A percentile compares a stretch with the other conserved stretches of the same genome.
Evolutionary conservation across 2,113 vertebrate genomes (phyloP).

Genomic region (Labrus mixtus): DNA sequence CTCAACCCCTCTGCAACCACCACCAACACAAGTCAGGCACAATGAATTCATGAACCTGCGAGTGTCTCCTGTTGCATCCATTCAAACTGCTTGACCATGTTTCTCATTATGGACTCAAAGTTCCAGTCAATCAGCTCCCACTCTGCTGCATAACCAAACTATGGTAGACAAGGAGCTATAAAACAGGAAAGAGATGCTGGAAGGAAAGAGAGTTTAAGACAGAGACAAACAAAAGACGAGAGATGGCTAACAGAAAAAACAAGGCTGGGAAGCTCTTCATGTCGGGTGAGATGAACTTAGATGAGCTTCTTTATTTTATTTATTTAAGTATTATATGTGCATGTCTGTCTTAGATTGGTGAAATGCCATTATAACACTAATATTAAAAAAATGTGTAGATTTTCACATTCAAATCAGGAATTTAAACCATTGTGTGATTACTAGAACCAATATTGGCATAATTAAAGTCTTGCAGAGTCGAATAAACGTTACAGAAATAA

Average conservation of each 20-base stretch:
- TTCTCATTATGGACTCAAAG: slow-evolving; percentile 74
- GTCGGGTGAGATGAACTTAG: slow-evolving; percentile 52
- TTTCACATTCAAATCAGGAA: too few species aligned
- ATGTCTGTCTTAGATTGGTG: not conserved
- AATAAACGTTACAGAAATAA: too few species aligned
- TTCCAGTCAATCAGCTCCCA: slow-evolving; percentile 39
- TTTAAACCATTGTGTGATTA: too few species aligned
- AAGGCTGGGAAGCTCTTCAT: slow-evolving; percentile 50
- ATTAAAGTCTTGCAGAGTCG: too few species aligned
- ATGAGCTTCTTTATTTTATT: not conserved
- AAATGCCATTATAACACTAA: not conserved
- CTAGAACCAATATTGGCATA: too few species aligned
- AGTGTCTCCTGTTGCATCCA: slow-evolving; percentile 50
- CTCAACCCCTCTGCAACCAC: not conserved
- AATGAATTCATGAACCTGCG: slow-evolving; percentile 5
- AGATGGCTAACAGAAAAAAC: slow-evolving; percentile 61
- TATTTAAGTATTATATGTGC: not conserved
- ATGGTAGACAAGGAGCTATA: slow-evolving; percentile 39
- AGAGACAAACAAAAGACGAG: not conserved
- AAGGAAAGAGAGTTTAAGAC: not conserved
- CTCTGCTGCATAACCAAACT: slow-evolving; percentile 66
- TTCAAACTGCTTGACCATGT: slow-evolving; percentile 62
- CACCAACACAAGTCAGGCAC: slow-evolving; percentile 19
- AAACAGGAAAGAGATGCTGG: slow-evolving; percentile 40
- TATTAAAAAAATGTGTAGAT: not conserved